phyloP scores from a whole-genome alignment of 2,113 vertebrate genomes.

The Spizaetus ornatus region DNA sequence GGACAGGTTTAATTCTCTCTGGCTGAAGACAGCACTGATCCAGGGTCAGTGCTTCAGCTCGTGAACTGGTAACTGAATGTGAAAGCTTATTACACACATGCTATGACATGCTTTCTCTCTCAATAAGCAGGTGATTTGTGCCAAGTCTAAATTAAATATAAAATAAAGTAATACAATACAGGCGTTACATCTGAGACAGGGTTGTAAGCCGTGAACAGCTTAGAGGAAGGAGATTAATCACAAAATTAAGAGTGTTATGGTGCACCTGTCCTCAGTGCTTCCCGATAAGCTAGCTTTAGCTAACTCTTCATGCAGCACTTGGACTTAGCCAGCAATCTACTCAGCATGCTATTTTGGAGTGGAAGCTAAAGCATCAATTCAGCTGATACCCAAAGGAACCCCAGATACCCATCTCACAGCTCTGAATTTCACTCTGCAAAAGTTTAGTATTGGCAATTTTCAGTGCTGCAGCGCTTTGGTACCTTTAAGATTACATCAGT shows the following conservation, averaged over 20 bases:
- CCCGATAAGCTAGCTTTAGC: not conserved
- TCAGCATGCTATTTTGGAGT: not conserved
- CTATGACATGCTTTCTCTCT: not conserved
- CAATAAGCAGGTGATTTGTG: not conserved
- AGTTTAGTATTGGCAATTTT: not conserved
- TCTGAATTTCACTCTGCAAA: not conserved
- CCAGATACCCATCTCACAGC: not conserved
- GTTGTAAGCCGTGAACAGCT: not conserved
- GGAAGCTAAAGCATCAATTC: not conserved
- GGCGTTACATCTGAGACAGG: not conserved
- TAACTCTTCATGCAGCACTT: not conserved
- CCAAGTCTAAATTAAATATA: not conserved
- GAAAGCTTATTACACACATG: not conserved
- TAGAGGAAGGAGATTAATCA: not conserved
- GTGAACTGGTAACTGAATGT: not conserved
- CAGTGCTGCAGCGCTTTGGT: not conserved
- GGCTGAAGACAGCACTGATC: not conserved
- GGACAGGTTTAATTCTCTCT: not conserved
- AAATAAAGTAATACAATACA: not conserved
- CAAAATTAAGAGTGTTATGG: not conserved
- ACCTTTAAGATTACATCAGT: not conserved
- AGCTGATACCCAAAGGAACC: not conserved
- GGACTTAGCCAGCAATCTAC: not conserved
- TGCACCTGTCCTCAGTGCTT: not conserved
- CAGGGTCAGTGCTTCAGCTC: not conserved